Percentiles rank a stretch among this genome's conserved stretches.
Conservation (phyloP, 2,113 vertebrate species). For the Labeo catla region DNA sequence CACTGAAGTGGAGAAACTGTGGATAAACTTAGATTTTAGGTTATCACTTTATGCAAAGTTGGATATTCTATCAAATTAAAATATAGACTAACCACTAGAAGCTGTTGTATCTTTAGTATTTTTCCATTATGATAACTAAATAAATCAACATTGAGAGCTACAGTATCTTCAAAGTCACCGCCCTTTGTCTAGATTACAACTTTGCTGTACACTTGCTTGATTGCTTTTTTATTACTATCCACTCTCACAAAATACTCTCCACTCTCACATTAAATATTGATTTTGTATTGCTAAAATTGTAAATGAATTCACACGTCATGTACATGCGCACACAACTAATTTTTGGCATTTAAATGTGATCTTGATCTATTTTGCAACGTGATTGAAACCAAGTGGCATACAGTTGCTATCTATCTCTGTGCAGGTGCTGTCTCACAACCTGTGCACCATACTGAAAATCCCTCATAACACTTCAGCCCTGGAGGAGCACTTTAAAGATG, state of each 20-base stretch:
- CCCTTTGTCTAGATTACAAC: no score
- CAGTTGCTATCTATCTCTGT: constrained; percentile 39
- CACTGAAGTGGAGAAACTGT: background rate
- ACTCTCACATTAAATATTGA: background rate
- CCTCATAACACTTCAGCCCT: constrained; percentile 92
- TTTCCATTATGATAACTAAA: no score
- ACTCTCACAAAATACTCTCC: background rate
- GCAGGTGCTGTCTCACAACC: constrained; percentile 96
- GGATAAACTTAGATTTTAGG: background rate
- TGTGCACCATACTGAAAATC: constrained; percentile 91
- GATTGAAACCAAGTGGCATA: background rate
- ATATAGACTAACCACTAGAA: background rate
- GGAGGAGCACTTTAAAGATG: constrained; percentile 95
- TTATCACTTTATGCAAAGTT: background rate
- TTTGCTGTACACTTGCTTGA: no score
- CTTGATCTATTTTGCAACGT: no score
- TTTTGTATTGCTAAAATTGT: no score
- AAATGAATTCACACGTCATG: background rate
- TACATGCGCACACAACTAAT: background rate
- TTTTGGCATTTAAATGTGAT: background rate
- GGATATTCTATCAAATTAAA: background rate
- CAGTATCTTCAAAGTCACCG: no score
- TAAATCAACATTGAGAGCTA: no score
- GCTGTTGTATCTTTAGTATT: background rate
- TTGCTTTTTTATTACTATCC: background rate